Evolutionary conservation across 2,888 invertebrate species (phyloP), one percentile per base, ranked within the genome.

Genomic region (Argynnis bischoffii): DNA sequence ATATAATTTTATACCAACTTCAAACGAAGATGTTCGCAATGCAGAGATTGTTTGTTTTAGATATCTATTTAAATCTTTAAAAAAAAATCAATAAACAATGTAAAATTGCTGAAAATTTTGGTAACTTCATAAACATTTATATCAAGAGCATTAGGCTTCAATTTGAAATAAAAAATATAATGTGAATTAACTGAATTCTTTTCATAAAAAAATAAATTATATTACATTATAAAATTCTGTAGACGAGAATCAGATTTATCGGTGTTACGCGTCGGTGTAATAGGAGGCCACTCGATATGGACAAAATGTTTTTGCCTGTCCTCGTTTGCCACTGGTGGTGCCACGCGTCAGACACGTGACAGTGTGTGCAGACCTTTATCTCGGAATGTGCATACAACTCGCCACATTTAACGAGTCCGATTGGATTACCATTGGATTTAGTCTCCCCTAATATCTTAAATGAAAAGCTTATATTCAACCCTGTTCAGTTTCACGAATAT

Each of bases 361-460:
- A 72, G 75, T 82, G 77, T 82, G 79, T 78, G 72, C 73, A 59
- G 75, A 75, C 82, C 82, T 87, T 90, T 89, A 91, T 90, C 90
- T 87, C 81, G 78, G 84, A 87, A 91, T 91, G 91, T 89, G 78
- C 89, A 85, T 90, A 88, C 89, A 85, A 82, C 83, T 86, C 86
- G 77, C 79, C 87, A 85, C 83, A 79, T 84, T 79, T 81, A 81
- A 86, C 81, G 83, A 83, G 81, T 80, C 78, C 78, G 85, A 92
- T 88, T 88, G 90, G 89, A 90, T 91, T 91, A 89, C 78, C 67
- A 74, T 70, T 69, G 69, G 67, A 70, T 69, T 72, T 70, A 57
- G 63, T 47, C 60, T 60, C 67, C 70, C 69, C 69, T 63, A 63
- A 67, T 67, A 64, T 67, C 67, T 70, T 72, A 67, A 63, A 70